Base-by-base conservation (phyloP, 2,888 invertebrate genomes). In the Cistogaster globosa region DNA sequence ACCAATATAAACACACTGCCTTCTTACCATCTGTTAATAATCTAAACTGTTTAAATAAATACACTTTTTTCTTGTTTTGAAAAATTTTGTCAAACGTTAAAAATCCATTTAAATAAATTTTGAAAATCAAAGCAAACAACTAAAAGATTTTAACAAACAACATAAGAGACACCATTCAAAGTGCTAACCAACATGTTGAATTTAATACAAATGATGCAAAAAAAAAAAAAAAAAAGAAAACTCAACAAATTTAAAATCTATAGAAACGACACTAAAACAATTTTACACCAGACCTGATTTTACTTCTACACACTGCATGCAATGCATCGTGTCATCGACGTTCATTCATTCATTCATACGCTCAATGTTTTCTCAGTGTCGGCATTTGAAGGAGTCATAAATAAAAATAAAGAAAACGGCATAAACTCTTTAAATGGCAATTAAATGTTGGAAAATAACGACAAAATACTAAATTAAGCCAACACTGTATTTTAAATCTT, bases 61-160 rank as follows among this genome's bases (percentile, higher is more conserved):
- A 65, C 12, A 26, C 36, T 57, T 63, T 71, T 42, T 51, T 51
- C 20, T 38, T 72, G 42, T 69, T 71, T 45, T 80, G 20, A 45
- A 72, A 71, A 72, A 72, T 77, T 84, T 77, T 84, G 81, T 84
- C 84, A 77, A 81, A 81, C 81, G 55, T 53, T 84, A 58, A 81
- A 81, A 84, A 62, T 72, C 77, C 84, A 81, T 84, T 84, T 77
- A 77, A 81, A 84, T 84, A 77, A 81, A 77, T 81, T 67, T 84
- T 75, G 48, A 32, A 84, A 77, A 84, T 84, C 84, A 84, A 84
- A 81, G 67, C 63, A 77, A 77, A 84, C 84, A 84, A 62, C 84
- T 75, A 84, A 84, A 84, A 89, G 90, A 89, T 89, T 90, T 90
- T 88, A 89, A 89, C 89, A 90, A 87, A 86, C 86, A 87, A 83